Evolutionary conservation across 2,113 vertebrate genomes (phyloP), one percentile per base, ranked within the genome.

Genomic region (Seriola dumerili): DNA sequence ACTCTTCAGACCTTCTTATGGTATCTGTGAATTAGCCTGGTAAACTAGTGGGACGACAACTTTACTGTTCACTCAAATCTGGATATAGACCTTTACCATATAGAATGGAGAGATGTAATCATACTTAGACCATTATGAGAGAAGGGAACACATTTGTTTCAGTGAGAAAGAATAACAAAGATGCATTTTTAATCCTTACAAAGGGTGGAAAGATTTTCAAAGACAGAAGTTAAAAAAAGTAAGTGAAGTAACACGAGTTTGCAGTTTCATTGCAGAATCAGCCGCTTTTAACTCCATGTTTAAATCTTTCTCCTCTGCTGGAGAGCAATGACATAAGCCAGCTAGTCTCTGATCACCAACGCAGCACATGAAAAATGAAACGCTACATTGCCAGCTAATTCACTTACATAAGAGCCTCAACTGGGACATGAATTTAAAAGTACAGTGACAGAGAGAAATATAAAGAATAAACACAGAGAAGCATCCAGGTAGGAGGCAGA

Each of bases 321-420:
- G 57, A 84, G 80, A 78, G 73, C 11, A 59, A 61, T 76, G 79
- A 77, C 83, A 88, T 83, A 76, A 86, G 80, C 82, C 68, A 72
- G 77, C 87, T 40, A 12, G 55, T 78, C 74, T 72, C 78, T 70
- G 81, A 90, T 83, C 66, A 57, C 75, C 50, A 85, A 44, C 84
- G 66, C 77, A 61, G 90, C 87, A 69, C 81, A 90, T 88, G 38
- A 90, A 90, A 93, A 89, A 91, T 91, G 76, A 82, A 92, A 72
- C 5, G 29, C 80, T 76, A 74, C 85, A 84, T 48, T 76, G 52
- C 77, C 59, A 50, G 75, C 81, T 86, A 84, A 90, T 91, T 83
- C 80, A 78, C 83, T 94, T 91, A 93, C 78, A 77, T 91, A 93
- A 92, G 44, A 80, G 85, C 74, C 44, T 70, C 52, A 50, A 52